Conservation (phyloP, 2,888 invertebrate genomes). For the Slavum lentiscoides region DNA sequence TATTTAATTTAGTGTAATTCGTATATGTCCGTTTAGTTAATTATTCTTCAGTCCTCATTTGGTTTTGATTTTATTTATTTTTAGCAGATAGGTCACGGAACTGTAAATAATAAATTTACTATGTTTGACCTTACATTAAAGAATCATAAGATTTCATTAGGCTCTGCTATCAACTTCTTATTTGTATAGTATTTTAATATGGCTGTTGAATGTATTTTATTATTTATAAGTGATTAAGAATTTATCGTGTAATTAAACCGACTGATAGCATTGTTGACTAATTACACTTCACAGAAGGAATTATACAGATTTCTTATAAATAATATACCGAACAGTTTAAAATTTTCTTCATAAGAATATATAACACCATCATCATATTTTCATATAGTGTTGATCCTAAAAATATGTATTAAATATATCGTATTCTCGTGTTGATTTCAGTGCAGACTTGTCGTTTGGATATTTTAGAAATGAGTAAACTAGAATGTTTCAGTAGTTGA, state of each 20-base stretch:
- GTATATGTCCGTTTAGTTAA: not conserved
- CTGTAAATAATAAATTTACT: not conserved
- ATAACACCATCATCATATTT: slow-evolving; percentile 9
- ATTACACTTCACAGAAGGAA: slow-evolving; percentile 7
- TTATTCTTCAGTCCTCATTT: not conserved
- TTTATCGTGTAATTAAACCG: slow-evolving; percentile 3
- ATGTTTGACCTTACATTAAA: slow-evolving; percentile 3
- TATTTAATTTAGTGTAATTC: not conserved
- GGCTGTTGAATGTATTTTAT: not conserved
- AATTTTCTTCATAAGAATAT: not conserved
- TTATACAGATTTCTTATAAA: not conserved
- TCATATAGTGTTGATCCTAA: not conserved
- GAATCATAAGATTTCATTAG: not conserved
- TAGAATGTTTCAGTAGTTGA: not conserved
- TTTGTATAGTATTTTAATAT: not conserved
- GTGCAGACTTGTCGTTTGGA: slow-evolving; percentile 23
- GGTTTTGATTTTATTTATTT: not conserved
- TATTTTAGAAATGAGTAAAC: not conserved
- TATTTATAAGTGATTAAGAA: not conserved
- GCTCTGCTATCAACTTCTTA: not conserved
- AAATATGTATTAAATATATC: not conserved
- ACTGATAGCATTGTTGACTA: not conserved
- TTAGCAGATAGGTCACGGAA: not conserved
- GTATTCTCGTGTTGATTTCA: not conserved
- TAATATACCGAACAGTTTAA: not conserved